These are phyloP conservation scores for Lycodopsis pacificus DNA, from an alignment of 2,797 vertebrate species.

Conservation along the genomic window DNA sequence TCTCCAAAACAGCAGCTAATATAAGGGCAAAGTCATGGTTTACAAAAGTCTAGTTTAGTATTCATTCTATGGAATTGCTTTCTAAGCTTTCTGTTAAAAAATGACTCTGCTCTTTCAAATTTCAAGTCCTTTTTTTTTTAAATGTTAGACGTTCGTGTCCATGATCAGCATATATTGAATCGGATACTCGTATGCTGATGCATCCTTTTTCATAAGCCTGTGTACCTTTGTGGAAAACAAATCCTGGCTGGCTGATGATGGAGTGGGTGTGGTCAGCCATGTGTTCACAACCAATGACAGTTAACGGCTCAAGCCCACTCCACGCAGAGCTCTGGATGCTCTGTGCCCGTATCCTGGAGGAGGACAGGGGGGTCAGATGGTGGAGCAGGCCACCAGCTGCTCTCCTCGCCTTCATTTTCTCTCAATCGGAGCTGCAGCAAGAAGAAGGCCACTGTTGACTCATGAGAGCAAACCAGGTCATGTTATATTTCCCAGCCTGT, in stretches of 20 bases:
- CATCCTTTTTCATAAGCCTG: constrained; percentile 17
- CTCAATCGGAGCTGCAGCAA: constrained; percentile 23
- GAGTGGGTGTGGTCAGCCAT: constrained; percentile 63
- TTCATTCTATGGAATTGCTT: neutral
- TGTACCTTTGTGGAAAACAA: constrained; percentile 36
- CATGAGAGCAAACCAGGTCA: constrained; percentile 22
- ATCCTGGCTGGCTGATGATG: constrained; percentile 30
- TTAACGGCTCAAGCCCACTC: constrained; percentile 38
- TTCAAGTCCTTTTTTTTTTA: neutral
- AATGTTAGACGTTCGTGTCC: neutral
- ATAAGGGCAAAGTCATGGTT: neutral
- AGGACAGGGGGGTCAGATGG: constrained; percentile 74
- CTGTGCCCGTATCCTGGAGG: constrained; percentile 41
- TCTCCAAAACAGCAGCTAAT: neutral
- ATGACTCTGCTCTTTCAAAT: neutral
- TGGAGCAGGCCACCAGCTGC: constrained; percentile 77
- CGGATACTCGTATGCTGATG: constrained; percentile 3
- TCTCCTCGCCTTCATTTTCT: constrained; percentile 49
- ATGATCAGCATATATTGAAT: neutral
- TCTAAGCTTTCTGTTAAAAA: constrained; percentile 1
- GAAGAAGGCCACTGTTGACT: constrained; percentile 28
- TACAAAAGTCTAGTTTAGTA: neutral
- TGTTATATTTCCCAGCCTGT: neutral
- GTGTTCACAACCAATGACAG: constrained; percentile 51
- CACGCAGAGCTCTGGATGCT: constrained; percentile 31